A percentile compares a stretch with the other conserved stretches of the same genome.
Evolutionary conservation across 2,113 vertebrate genomes (phyloP).

Genomic region (Mellivora capensis): DNA sequence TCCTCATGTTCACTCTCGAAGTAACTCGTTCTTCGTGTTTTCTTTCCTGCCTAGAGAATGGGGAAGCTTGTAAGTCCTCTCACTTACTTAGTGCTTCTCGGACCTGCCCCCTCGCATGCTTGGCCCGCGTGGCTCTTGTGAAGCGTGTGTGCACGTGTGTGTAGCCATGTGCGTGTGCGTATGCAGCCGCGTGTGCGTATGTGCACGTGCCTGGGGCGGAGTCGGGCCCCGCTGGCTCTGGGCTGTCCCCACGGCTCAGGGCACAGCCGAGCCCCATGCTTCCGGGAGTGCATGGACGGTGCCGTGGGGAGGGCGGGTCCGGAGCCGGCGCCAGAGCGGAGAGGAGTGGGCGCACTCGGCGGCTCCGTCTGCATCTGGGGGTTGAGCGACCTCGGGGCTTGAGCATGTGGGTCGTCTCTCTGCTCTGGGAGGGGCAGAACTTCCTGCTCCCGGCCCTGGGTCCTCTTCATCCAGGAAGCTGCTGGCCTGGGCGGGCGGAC

Average conservation of each 20-base stretch:
- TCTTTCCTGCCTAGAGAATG: constrained; percentile 92
- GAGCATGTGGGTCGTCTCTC: neutral
- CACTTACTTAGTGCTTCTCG: constrained; percentile 44
- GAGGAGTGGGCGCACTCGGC: fast-evolving
- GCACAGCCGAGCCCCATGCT: fast-evolving
- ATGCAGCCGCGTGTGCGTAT: neutral
- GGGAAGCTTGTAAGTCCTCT: constrained; percentile 96
- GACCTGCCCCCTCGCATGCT: constrained; percentile 38
- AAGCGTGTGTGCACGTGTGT: neutral
- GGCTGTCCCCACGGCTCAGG: neutral
- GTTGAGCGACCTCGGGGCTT: neutral
- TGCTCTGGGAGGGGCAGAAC: neutral
- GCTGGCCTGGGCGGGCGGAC: neutral
- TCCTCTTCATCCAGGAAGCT: neutral
- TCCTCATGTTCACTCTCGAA: neutral
- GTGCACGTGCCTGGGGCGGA: neutral
- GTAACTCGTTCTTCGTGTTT: constrained; percentile 79
- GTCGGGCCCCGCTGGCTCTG: fast-evolving
- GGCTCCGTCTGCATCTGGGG: neutral
- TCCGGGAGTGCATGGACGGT: neutral
- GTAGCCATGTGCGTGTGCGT: neutral
- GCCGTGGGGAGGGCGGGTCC: neutral
- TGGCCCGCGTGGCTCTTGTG: neutral
- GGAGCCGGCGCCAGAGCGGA: neutral
- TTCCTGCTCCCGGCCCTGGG: neutral